Percentiles rank a stretch among this genome's conserved stretches.
These are phyloP conservation scores for Cassiopea xamachana DNA, from an alignment of 30 jellyfish, hydroid and myxozoan genomes.

Conservation along the genomic window DNA sequence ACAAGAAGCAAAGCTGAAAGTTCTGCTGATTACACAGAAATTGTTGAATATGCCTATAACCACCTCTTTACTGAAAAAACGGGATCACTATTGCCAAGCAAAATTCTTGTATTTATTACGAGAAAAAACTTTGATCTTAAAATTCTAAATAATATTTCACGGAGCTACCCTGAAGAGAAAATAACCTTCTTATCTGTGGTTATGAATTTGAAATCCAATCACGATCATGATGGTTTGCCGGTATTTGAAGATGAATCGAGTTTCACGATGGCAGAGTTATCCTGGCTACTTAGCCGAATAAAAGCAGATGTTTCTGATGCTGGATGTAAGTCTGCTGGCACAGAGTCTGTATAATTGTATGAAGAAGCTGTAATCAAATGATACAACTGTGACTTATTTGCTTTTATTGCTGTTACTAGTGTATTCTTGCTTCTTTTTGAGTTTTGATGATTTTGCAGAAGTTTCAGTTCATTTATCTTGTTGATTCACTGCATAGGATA, in stretches of 20 bases:
- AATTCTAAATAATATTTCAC: neutral
- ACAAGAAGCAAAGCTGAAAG: neutral
- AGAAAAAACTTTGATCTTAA: conserved; percentile 18
- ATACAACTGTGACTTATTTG: too few species aligned
- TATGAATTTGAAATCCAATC: conserved; percentile 23
- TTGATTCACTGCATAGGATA: too few species aligned
- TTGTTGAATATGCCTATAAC: conserved; percentile 7
- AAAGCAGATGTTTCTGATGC: neutral
- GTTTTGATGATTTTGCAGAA: too few species aligned
- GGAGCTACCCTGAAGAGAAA: conserved; percentile 53
- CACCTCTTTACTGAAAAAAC: conserved; percentile 22
- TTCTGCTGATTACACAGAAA: neutral
- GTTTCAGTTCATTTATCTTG: too few species aligned
- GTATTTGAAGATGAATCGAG: conserved; percentile 40
- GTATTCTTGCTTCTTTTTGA: too few species aligned
- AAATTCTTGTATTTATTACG: conserved; percentile 44
- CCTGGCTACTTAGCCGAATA: conserved; percentile 1
- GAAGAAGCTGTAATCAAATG: too few species aligned
- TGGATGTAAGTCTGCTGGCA: neutral
- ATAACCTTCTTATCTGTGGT: conserved; percentile 31
- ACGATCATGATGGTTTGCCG: neutral
- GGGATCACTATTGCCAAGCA: conserved; percentile 48
- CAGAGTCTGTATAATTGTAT: too few species aligned
- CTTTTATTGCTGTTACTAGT: too few species aligned
- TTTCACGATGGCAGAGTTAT: conserved; percentile 26